Conservation (phyloP, 2,113 vertebrate genomes). For the Romanogobio albipinnatus region DNA sequence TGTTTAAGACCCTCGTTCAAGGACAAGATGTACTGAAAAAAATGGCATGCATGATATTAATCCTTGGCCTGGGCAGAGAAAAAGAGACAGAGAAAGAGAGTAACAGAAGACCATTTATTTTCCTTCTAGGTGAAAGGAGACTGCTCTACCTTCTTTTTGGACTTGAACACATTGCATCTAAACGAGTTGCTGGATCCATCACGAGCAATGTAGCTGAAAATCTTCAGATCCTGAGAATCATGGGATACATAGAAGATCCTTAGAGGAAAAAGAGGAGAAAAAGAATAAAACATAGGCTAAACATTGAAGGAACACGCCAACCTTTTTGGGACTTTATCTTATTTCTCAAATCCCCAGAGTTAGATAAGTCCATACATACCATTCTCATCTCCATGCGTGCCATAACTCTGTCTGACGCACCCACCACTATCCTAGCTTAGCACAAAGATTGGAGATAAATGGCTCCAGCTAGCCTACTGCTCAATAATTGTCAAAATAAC, state of each 20-base stretch:
- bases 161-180: constrained; percentile 88
- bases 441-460: no score
- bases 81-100: not conserved
- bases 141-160: constrained; percentile 84
- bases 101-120: not conserved
- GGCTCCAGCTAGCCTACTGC: no score
- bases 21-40: not conserved
- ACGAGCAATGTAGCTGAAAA: constrained; percentile 85
- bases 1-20: not conserved
- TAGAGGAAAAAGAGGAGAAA: constrained; percentile 44
- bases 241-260: constrained; percentile 89
- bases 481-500: no score
- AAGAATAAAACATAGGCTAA: not conserved
- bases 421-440: no score
- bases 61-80: not conserved
- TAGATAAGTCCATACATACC: no score
- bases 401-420: no score
- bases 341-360: no score
- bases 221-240: constrained; percentile 86
- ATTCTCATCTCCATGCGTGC: no score
- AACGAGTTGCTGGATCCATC: constrained; percentile 83
- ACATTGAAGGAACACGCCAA: no score
- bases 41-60: not conserved
- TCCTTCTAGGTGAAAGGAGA: not conserved
- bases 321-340: no score